Evolutionary conservation across 1,140 invertebrate genomes (phyloP), one percentile per base, ranked within the genome.

Genomic region (Musca vetustissima): DNA sequence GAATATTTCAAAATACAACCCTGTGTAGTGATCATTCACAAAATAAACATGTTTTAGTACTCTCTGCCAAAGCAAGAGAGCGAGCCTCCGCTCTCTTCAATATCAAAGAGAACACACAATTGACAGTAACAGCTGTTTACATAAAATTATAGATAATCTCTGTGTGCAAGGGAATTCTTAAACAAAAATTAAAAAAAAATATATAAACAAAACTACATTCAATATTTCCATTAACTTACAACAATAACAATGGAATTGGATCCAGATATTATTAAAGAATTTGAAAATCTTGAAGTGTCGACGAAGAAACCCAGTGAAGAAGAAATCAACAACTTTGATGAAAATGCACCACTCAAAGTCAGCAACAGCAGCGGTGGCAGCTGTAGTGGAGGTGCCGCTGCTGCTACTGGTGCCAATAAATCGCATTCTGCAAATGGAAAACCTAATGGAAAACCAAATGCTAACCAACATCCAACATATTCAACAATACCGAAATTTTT

Each of bases 401-500:
- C 19, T 19, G 19, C 52, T 24, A n/a, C n/a, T n/a, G n/a, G n/a
- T n/a, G 24, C 15, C 19, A 15, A 11, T 24, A 53, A 53, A 19
- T 2, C 28, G 9, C 3, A 32, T 32, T 32, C 28, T 32, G 4
- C 28, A 32, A 32, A 32, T 32, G 28, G 28, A 61, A n/a, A n/a
- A n/a, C n/a, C n/a, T n/a, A n/a, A 0, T 2, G 50, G 6, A 70
- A 69, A 15, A 9, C 43, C 53, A n/a, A 15, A 59, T 21, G n/a
- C 15, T 21, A 28, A 36, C 19, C n/a, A n/a, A n/a, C 76, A 79
- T 70, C 70, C 72, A 0, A 67, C 83, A 48, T 67, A 74, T 75
- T 76, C 79, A 32, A 83, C 79, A 69, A 91, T 93, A 75, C 92
- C 92, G 0, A 91, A 89, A 77, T 93, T 95, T 78, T 94, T 90